These are phyloP conservation scores for Patella vulgata DNA, from an alignment of 1,140 invertebrate species.

Conservation along the genomic window DNA sequence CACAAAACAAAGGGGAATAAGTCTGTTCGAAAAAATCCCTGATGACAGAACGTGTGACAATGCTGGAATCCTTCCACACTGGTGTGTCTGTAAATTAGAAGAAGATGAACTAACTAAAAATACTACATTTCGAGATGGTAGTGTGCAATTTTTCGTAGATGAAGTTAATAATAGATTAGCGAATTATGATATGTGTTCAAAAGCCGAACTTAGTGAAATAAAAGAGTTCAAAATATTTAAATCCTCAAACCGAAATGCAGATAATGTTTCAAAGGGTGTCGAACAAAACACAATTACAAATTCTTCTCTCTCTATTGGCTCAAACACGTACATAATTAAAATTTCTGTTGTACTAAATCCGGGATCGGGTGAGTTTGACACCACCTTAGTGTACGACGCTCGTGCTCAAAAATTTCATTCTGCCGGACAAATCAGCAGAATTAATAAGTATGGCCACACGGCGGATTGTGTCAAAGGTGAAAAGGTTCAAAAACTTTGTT, in stretches of 20 bases:
- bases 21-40: constrained; percentile 56
- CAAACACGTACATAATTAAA: constrained; percentile 14
- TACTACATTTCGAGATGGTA: too few relatives aligned
- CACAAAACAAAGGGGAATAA: constrained; percentile 45
- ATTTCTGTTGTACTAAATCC: constrained; percentile 31
- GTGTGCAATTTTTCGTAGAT: too few relatives aligned
- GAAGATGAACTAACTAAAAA: too few relatives aligned
- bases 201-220: background rate
- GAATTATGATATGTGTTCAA: background rate
- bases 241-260: background rate
- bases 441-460: constrained; percentile 35
- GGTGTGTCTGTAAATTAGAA: constrained; percentile 52
- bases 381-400: constrained; percentile 20
- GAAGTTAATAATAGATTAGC: background rate
- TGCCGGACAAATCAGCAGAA: constrained; percentile 35
- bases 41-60: constrained; percentile 48
- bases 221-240: too few relatives aligned
- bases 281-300: constrained; percentile 1
- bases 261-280: constrained; percentile 13
- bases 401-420: background rate
- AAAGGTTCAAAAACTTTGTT: constrained; percentile 36
- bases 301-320: too few relatives aligned
- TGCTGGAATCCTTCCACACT: constrained; percentile 57
- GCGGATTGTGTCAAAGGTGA: constrained; percentile 27
- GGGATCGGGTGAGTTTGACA: constrained; percentile 40